phyloP scores from a whole-genome alignment of 2,797 vertebrate species.

The Smutsia gigantea region DNA sequence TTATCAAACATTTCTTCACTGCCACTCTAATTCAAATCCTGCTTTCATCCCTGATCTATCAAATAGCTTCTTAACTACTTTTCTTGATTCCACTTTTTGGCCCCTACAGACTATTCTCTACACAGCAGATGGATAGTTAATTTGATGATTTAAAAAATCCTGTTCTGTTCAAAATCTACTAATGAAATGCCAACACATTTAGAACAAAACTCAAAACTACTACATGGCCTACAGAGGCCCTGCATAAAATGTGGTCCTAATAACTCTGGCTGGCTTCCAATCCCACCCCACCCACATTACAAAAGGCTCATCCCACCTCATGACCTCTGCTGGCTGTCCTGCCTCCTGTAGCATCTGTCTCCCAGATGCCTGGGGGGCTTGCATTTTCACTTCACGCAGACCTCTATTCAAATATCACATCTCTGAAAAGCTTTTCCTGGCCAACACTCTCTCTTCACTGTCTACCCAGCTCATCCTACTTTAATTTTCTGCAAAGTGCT shows the following conservation, averaged over 20 bases:
- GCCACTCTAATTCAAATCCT: too few species aligned
- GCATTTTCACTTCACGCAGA: slow-evolving; percentile 61
- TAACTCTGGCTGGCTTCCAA: not conserved
- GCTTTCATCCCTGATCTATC: not conserved
- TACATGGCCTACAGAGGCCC: not conserved
- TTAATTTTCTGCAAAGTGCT: slow-evolving; percentile 32
- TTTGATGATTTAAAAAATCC: not conserved
- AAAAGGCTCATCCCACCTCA: not conserved
- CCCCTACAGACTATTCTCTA: not conserved
- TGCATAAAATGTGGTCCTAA: not conserved
- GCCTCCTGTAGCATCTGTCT: not conserved
- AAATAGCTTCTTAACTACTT: not conserved
- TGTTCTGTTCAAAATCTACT: not conserved
- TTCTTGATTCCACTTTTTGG: not conserved
- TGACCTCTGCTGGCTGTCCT: not conserved
- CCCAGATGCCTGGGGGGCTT: not conserved
- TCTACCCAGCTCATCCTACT: not conserved
- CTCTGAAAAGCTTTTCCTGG: slow-evolving; percentile 46
- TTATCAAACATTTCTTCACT: not conserved
- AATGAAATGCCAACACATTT: not conserved
- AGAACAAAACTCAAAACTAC: not conserved
- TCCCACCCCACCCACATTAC: not conserved
- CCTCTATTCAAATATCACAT: not conserved
- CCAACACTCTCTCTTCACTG: not conserved
- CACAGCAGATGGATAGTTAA: not conserved